Evolutionary conservation across 2,797 vertebrate genomes (phyloP).

Genomic region (Bradypodion pumilum): DNA sequence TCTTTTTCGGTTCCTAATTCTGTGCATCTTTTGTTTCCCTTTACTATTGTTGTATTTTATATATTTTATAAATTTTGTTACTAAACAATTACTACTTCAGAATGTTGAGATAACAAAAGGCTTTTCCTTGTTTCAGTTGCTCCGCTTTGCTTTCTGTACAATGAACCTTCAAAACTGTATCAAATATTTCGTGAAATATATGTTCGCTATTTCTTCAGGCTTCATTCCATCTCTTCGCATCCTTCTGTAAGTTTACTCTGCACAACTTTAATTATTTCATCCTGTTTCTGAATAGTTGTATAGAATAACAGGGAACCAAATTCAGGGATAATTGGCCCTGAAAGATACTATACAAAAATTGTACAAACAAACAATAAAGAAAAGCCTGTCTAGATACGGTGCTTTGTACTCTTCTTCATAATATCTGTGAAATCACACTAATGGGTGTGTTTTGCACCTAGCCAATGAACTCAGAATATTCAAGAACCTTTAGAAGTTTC

Average conservation of each 20-base stretch:
- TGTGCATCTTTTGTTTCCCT: not conserved
- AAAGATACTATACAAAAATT: not conserved
- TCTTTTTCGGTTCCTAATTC: not conserved
- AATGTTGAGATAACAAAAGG: conserved; percentile 50
- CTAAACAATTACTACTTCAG: conserved; percentile 46
- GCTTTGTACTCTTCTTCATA: no score
- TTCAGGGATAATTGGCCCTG: not conserved
- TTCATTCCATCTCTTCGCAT: conserved; percentile 97
- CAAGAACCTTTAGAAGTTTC: no score
- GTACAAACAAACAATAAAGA: not conserved
- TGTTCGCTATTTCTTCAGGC: conserved; percentile 94
- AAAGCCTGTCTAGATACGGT: not conserved
- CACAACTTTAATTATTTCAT: conserved; percentile 35
- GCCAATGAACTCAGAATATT: no score
- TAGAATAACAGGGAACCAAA: not conserved
- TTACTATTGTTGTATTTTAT: conserved; percentile 36
- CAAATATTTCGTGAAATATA: conserved; percentile 98
- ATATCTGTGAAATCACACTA: no score
- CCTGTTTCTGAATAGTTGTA: conserved; percentile 35
- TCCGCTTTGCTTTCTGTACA: conserved; percentile 96
- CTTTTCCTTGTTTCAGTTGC: conserved; percentile 85
- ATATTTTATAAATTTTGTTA: conserved; percentile 23
- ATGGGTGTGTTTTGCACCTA: no score
- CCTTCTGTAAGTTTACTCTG: conserved; percentile 85
- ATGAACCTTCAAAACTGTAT: conserved; percentile 96